phyloP scores from a whole-genome alignment of 2,113 vertebrate species.

The Bambusicola thoracicus region DNA sequence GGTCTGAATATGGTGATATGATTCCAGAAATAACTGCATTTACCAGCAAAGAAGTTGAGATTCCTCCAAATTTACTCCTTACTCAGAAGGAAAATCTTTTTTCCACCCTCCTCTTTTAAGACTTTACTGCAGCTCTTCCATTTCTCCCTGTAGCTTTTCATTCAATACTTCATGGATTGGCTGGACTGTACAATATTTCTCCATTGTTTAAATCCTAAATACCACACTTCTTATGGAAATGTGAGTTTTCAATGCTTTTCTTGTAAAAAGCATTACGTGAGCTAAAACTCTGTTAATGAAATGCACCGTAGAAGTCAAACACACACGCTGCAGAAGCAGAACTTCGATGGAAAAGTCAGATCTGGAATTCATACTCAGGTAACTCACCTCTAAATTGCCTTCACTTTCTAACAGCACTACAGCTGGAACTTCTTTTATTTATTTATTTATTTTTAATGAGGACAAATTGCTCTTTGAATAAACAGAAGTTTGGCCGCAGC shows the following conservation, averaged over 20 bases:
- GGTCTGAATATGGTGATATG: background rate
- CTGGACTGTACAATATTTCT: background rate
- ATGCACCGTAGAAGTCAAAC: background rate
- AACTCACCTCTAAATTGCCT: background rate
- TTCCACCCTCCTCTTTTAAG: background rate
- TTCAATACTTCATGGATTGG: background rate
- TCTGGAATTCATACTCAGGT: background rate
- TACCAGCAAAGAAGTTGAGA: background rate
- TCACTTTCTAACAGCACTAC: background rate
- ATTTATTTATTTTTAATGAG: background rate
- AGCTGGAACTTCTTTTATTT: background rate
- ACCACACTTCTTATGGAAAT: conserved; percentile 28
- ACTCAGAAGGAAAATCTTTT: background rate
- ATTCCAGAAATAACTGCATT: background rate
- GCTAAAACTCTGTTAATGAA: conserved; percentile 38
- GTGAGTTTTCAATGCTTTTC: conserved; percentile 21
- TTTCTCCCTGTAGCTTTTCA: background rate
- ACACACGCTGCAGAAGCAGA: background rate
- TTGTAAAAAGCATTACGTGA: conserved; percentile 22
- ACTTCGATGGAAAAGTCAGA: background rate
- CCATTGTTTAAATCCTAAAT: conserved; percentile 35
- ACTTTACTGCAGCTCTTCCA: background rate
- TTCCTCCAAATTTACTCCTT: background rate
- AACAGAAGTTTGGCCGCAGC: background rate
- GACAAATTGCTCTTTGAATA: background rate